A percentile compares a stretch with the other conserved stretches of the same genome.
phyloP scores from a whole-genome alignment of 2,797 vertebrate genomes.

The Pogonophryne albipinna region DNA sequence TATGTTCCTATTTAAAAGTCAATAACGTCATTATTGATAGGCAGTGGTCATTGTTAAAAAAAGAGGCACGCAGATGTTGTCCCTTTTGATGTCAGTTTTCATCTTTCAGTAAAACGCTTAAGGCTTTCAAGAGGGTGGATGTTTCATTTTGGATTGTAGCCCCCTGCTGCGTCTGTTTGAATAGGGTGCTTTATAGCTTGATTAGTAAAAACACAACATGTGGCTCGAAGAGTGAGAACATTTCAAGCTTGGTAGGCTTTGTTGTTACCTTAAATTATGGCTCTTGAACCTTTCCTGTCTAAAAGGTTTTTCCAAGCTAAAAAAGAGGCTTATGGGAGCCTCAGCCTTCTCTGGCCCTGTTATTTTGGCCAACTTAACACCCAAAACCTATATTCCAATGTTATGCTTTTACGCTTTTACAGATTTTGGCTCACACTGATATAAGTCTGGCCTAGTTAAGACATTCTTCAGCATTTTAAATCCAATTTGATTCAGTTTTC shows the following conservation, averaged over 20 bases:
- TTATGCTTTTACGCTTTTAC: slow-evolving; percentile 30
- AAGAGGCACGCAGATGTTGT: slow-evolving; percentile 33
- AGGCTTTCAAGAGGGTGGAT: slow-evolving; percentile 63
- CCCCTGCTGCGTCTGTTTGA: slow-evolving; percentile 53
- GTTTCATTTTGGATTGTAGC: slow-evolving; percentile 52
- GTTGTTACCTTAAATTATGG: slow-evolving; percentile 52
- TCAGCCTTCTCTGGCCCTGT: slow-evolving; percentile 18
- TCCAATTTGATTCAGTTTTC: slow-evolving; percentile 57
- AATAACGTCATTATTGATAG: background rate
- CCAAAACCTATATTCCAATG: slow-evolving; percentile 53
- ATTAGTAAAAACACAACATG: slow-evolving; percentile 60
- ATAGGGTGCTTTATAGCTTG: slow-evolving; percentile 55
- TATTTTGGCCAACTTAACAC: slow-evolving; percentile 50
- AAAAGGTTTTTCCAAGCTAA: slow-evolving; percentile 14
- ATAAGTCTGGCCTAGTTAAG: slow-evolving; percentile 43
- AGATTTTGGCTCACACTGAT: slow-evolving; percentile 54
- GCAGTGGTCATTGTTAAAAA: slow-evolving; percentile 32
- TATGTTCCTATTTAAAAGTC: slow-evolving; percentile 1
- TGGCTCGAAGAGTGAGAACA: slow-evolving; percentile 52
- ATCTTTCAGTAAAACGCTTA: slow-evolving; percentile 44
- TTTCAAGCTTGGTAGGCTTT: slow-evolving; percentile 29
- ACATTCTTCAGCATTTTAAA: slow-evolving; percentile 55
- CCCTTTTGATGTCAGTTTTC: slow-evolving; percentile 55
- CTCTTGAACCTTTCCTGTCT: slow-evolving; percentile 43
- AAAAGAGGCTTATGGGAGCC: slow-evolving; percentile 48